Evolutionary conservation across 1,140 invertebrate species (phyloP).

Genomic region (Bombus huntii): DNA sequence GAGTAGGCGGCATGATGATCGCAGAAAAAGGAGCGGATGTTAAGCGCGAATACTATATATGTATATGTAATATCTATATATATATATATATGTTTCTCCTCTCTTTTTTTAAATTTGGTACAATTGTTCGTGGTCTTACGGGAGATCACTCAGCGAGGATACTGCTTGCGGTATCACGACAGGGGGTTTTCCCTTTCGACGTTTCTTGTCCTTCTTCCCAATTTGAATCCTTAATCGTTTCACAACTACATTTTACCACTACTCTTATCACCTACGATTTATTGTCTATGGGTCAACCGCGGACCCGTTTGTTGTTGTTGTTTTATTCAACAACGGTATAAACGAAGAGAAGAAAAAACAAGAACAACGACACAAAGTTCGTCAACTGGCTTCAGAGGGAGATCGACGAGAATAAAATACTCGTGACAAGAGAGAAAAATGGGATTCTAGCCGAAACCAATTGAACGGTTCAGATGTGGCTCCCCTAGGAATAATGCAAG

Average conservation of each 20-base stretch:
- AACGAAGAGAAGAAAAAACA: background rate
- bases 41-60: background rate
- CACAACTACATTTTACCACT: slow-evolving; percentile 49
- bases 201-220: slow-evolving; percentile 23
- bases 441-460: background rate
- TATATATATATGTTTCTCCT: background rate
- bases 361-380: slow-evolving; percentile 24
- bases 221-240: background rate
- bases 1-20: slow-evolving; percentile 78
- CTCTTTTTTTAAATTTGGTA: background rate
- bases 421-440: slow-evolving; percentile 13
- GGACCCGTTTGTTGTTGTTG: background rate
- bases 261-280: slow-evolving; percentile 54
- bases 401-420: background rate
- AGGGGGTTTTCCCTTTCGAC: slow-evolving; percentile 33
- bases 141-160: slow-evolving; percentile 5
- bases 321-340: background rate
- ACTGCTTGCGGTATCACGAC: slow-evolving; percentile 7
- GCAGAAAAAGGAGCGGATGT: background rate
- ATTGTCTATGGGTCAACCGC: slow-evolving; percentile 53
- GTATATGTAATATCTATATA: background rate
- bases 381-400: slow-evolving; percentile 18
- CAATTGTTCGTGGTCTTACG: background rate
- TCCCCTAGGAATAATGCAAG: background rate
- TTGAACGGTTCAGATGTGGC: background rate